Conservation (phyloP, 2,888 invertebrate genomes). For the Megastigmus dorsalis region DNA sequence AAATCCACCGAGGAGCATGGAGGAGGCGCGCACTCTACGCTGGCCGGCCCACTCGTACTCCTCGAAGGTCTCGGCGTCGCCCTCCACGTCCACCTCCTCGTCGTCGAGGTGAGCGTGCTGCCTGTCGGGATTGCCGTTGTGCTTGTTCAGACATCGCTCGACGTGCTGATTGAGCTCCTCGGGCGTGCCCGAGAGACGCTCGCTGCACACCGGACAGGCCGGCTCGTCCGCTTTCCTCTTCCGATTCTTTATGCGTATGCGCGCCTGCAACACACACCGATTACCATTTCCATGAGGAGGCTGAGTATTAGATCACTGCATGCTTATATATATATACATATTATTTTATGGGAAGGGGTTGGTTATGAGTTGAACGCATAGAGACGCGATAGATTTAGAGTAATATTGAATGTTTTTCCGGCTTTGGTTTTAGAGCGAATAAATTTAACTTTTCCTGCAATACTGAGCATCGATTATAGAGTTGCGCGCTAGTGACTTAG, state of each 20-base stretch:
- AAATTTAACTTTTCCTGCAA: too few relatives aligned
- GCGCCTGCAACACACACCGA: constrained; percentile 72
- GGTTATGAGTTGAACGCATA: too few relatives aligned
- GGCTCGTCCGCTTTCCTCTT: constrained; percentile 81
- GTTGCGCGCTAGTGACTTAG: too few relatives aligned
- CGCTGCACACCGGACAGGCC: constrained; percentile 89
- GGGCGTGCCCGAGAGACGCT: constrained; percentile 78
- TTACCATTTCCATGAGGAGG: too few relatives aligned
- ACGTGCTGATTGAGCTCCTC: constrained; percentile 85
- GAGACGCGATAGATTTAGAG: too few relatives aligned
- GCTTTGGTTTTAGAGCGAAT: too few relatives aligned
- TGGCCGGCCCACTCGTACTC: constrained; percentile 96
- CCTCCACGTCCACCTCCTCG: constrained; percentile 89
- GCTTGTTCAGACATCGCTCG: constrained; percentile 80
- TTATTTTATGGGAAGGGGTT: too few relatives aligned
- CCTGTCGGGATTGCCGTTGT: constrained; percentile 82
- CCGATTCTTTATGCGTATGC: constrained; percentile 78
- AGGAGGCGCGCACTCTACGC: constrained; percentile 84
- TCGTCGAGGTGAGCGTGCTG: constrained; percentile 80
- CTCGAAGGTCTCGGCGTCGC: constrained; percentile 79
- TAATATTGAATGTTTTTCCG: too few relatives aligned
- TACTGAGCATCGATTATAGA: too few relatives aligned
- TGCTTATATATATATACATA: too few relatives aligned
- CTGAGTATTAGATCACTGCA: too few relatives aligned
- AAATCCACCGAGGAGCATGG: constrained; percentile 82